Evolutionary conservation across 1,140 invertebrate species (phyloP).

Genomic region (Achroia grisella): DNA sequence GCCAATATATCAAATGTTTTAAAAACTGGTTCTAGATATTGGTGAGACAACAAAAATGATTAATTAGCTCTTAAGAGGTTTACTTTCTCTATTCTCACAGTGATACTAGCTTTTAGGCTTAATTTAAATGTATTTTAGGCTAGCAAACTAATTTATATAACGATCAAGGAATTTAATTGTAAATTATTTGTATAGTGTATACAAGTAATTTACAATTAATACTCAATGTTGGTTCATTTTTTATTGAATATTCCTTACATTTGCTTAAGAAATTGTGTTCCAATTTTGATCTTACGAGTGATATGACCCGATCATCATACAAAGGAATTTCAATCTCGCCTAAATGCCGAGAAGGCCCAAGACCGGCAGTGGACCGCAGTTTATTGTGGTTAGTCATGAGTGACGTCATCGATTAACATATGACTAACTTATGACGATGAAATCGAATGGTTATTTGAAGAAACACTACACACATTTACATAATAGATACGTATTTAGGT

Average conservation of each 20-base stretch:
- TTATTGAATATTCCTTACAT: not conserved
- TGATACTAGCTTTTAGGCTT: conserved; percentile 8
- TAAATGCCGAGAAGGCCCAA: conserved; percentile 27
- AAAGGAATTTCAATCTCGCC: conserved; percentile 28
- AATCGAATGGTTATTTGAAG: conserved; percentile 31
- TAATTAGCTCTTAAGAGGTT: conserved; percentile 5
- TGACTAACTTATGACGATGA: conserved; percentile 49
- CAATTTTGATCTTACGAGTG: not conserved
- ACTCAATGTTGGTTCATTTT: not conserved
- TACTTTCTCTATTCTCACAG: conserved; percentile 8
- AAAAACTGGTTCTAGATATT: conserved; percentile 12
- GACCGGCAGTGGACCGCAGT: conserved; percentile 29
- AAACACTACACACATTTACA: conserved; percentile 3
- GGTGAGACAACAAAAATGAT: conserved; percentile 16
- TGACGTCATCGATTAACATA: conserved; percentile 58
- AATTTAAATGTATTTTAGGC: conserved; percentile 5
- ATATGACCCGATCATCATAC: conserved; percentile 3
- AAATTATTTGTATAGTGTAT: too few species aligned
- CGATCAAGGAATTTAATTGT: too few species aligned
- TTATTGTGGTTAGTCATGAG: conserved; percentile 44
- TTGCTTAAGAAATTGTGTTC: not conserved
- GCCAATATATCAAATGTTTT: not conserved
- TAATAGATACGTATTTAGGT: not conserved
- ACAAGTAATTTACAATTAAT: too few species aligned
- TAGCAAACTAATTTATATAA: conserved; percentile 3